Percentiles rank a stretch among this genome's conserved stretches.
These are phyloP conservation scores for Heterochromis multidens DNA, from an alignment of 2,113 vertebrate genomes.

Conservation along the genomic window DNA sequence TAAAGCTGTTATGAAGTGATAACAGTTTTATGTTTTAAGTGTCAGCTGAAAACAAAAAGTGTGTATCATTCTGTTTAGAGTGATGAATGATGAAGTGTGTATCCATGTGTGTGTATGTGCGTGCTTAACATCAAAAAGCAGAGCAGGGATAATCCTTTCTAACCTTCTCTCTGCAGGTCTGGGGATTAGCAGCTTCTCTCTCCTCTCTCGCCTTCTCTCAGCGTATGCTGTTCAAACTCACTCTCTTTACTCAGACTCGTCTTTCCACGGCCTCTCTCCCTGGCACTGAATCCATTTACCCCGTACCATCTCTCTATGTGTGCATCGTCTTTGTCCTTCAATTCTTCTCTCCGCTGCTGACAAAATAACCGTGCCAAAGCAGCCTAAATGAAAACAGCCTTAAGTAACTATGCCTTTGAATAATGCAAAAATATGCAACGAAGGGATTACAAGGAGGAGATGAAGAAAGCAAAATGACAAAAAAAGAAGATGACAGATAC, in stretches of 20 bases:
- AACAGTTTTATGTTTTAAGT: not conserved
- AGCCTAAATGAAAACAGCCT: not conserved
- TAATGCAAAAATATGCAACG: not conserved
- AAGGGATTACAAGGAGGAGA: not conserved
- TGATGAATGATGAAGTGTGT: not conserved
- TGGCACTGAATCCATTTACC: not conserved
- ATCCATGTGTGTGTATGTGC: not conserved
- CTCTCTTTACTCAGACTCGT: not conserved
- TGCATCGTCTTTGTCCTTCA: not conserved
- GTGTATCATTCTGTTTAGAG: not conserved
- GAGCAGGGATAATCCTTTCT: slow-evolving; percentile 51
- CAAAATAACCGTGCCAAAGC: not conserved
- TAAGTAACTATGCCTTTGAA: not conserved
- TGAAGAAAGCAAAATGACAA: not conserved
- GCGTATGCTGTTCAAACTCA: not conserved
- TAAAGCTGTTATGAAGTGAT: not conserved
- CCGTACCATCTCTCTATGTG: not conserved
- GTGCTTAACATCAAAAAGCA: slow-evolving; percentile 39
- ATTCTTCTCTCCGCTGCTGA: not conserved
- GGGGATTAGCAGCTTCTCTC: slow-evolving; percentile 42
- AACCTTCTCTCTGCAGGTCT: slow-evolving; percentile 62
- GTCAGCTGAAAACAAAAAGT: not conserved
- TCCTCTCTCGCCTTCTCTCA: not conserved
- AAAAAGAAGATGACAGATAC: not conserved
- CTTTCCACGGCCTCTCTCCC: not conserved